Percentiles rank a stretch among this genome's conserved stretches.
Conservation (phyloP, 2,888 invertebrate genomes). For the Sphaerophoria rueppellii region DNA sequence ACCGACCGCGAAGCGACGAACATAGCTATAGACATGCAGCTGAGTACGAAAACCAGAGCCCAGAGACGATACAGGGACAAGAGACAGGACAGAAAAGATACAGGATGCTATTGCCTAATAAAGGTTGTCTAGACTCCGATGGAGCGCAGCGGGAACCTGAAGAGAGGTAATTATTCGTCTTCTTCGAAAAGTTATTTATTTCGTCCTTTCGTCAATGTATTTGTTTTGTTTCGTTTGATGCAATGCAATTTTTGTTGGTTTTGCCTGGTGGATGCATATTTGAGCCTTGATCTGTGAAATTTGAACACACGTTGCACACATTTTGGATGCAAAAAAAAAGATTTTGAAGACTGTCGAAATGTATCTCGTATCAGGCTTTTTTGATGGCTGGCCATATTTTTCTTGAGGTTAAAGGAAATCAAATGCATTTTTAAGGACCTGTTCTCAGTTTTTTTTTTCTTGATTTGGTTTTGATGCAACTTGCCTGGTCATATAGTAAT, state of each 20-base stretch:
- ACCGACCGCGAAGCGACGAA: slow-evolving; percentile 23
- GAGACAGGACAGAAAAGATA: neutral
- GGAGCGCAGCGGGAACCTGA: slow-evolving; percentile 5
- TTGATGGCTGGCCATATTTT: neutral
- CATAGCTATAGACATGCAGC: neutral
- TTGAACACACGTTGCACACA: slow-evolving; percentile 69
- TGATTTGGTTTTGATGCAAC: slow-evolving; percentile 25
- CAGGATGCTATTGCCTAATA: slow-evolving; percentile 23
- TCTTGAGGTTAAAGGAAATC: slow-evolving; percentile 1
- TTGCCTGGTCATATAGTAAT: slow-evolving; percentile 6
- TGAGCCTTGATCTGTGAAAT: slow-evolving; percentile 70
- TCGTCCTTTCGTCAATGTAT: slow-evolving; percentile 65
- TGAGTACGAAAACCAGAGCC: neutral
- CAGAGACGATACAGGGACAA: neutral
- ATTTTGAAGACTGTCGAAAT: slow-evolving; percentile 31
- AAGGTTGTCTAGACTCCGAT: neutral
- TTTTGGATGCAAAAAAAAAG: slow-evolving; percentile 55
- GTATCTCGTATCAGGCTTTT: neutral
- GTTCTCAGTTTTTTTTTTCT: slow-evolving; percentile 17
- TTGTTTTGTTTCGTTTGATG: slow-evolving; percentile 40
- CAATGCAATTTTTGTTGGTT: slow-evolving; percentile 49
- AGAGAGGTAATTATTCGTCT: slow-evolving; percentile 32
- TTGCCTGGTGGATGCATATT: slow-evolving; percentile 56
- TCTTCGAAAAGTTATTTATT: slow-evolving; percentile 57
- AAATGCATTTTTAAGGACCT: slow-evolving; percentile 51